Conservation (phyloP, 2,113 vertebrate genomes). For the Indri indri region DNA sequence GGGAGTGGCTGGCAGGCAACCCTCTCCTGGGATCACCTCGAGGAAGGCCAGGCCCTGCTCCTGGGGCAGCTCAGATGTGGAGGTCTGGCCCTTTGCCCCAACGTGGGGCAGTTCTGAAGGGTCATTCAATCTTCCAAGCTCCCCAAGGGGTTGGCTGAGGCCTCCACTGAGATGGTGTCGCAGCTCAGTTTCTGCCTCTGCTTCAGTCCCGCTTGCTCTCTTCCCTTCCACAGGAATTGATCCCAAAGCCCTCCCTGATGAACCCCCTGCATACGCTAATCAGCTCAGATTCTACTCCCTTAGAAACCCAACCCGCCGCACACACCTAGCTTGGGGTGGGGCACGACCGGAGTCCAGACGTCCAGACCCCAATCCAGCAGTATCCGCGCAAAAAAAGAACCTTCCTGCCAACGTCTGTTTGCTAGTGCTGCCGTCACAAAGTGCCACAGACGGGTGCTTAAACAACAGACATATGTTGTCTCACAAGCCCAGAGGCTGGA, state of each 20-base stretch:
- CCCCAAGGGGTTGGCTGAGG: not conserved
- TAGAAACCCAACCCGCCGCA: not conserved
- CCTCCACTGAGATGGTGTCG: not conserved
- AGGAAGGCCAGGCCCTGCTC: too few species aligned
- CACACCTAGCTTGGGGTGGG: not conserved
- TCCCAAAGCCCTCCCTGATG: not conserved
- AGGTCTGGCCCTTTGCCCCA: not conserved
- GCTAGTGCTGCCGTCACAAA: not conserved
- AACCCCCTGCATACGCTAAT: not conserved
- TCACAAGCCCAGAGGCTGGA: not conserved
- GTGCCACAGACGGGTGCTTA: too few species aligned
- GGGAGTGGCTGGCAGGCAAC: not conserved
- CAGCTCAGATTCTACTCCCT: not conserved
- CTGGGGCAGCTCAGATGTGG: not conserved
- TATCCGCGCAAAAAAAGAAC: not conserved
- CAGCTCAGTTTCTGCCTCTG: not conserved
- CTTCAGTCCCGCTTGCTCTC: not conserved
- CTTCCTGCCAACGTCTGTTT: accelerated
- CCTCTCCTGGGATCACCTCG: accelerated
- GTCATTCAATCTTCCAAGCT: not conserved
- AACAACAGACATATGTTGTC: not conserved
- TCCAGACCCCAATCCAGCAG: not conserved
- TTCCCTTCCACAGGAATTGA: not conserved
- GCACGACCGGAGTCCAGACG: not conserved
- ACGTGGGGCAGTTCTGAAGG: not conserved